phyloP scores from a whole-genome alignment of 2,888 invertebrate species.

The Ditula angustiorana region DNA sequence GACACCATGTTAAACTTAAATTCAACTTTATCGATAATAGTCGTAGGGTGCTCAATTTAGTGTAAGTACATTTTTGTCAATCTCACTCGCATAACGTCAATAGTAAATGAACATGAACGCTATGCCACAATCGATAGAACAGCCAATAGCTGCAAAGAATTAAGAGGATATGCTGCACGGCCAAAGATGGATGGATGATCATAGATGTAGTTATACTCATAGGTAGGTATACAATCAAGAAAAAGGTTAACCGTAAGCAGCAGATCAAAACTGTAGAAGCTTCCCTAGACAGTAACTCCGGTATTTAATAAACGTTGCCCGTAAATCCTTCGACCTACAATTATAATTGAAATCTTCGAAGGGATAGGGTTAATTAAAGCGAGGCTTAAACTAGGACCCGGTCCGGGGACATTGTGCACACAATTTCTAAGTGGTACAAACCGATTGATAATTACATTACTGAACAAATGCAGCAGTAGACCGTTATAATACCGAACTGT shows the following conservation, averaged over 20 bases:
- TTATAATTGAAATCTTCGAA: constrained; percentile 74
- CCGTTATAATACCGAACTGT: background rate
- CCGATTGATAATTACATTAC: background rate
- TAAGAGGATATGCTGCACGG: too few relatives aligned
- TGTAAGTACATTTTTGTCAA: too few relatives aligned
- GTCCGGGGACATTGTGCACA: constrained; percentile 33
- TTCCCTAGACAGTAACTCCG: background rate
- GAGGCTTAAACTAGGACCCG: constrained; percentile 52
- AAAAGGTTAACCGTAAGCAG: background rate
- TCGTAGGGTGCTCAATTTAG: too few relatives aligned
- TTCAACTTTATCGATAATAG: too few relatives aligned
- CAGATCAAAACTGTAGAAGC: background rate
- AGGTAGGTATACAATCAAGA: too few relatives aligned
- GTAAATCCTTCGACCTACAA: constrained; percentile 53
- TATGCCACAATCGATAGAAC: too few relatives aligned
- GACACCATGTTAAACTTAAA: too few relatives aligned
- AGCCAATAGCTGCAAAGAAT: too few relatives aligned
- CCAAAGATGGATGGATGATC: too few relatives aligned
- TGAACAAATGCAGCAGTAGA: background rate
- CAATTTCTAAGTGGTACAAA: constrained; percentile 7
- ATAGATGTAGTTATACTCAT: too few relatives aligned
- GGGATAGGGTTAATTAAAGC: constrained; percentile 66
- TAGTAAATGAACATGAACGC: too few relatives aligned
- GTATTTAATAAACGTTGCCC: constrained; percentile 22
- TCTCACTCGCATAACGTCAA: too few relatives aligned